A percentile compares a stretch with the other conserved stretches of the same genome.
Evolutionary conservation across 1,140 invertebrate species (phyloP).

Genomic region (Papilio glaucus): DNA sequence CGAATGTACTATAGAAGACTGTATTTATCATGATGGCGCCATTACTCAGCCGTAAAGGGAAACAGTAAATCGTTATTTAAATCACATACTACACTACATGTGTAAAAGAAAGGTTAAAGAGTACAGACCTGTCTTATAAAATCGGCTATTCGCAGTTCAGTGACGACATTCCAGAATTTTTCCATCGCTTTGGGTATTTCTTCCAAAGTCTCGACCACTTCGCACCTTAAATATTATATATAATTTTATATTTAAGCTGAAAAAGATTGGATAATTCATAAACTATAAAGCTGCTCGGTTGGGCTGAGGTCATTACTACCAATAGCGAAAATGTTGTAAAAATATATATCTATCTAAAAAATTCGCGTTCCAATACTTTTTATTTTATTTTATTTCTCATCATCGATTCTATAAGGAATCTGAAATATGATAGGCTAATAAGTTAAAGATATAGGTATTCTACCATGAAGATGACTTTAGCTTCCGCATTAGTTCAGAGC

Average conservation of each 20-base stretch:
- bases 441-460: not conserved
- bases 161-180: constrained; percentile 63
- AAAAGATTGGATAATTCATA: not conserved
- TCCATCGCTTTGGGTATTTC: constrained; percentile 60
- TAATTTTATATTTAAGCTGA: not conserved
- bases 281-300: too few relatives aligned
- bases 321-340: too few relatives aligned
- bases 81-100: too few relatives aligned
- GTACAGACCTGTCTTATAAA: constrained; percentile 63
- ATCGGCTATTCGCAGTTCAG: constrained; percentile 63
- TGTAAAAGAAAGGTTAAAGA: not conserved
- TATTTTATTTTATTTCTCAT: too few relatives aligned
- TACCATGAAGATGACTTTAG: constrained; percentile 65
- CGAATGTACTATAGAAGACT: not conserved
- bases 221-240: constrained; percentile 51
- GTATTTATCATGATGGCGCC: too few relatives aligned
- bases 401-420: too few relatives aligned
- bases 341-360: too few relatives aligned
- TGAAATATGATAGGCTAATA: too few relatives aligned
- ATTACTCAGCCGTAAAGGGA: too few relatives aligned
- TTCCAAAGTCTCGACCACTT: constrained; percentile 61
- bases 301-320: too few relatives aligned
- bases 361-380: too few relatives aligned
- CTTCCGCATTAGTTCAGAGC: constrained; percentile 57
- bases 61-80: too few relatives aligned